Evolutionary conservation across 2,797 vertebrate species (phyloP), one percentile per base, ranked within the genome.

Genomic region (Gadopsis bispinosus): DNA sequence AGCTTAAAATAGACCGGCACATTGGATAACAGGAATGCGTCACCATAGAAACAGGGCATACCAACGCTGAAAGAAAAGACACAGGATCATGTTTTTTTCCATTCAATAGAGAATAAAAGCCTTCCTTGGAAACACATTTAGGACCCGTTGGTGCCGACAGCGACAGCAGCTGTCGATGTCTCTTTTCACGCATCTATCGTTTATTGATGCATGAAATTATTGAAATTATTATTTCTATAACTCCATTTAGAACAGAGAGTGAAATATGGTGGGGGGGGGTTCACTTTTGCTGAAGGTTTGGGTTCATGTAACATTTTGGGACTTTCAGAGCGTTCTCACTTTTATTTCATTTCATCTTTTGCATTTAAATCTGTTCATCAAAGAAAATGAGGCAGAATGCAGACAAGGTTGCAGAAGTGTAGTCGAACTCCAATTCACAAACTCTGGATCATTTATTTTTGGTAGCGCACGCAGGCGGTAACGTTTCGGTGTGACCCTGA

Each of bases 1-100:
- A 37, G 35, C 73, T 71, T 53, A 71, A 84, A 89, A 82, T 78
- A 87, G 67, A 62, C 17, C 20, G 5, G 56, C 14, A 26, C 4
- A 1, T 35, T 60, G 63, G 60, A 33, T 53, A 50, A 62, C 12
- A 45, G 0, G 9, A 60, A 61, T n/a, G 12, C 50, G 8, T 89
- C 45, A 35, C 85, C 83, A 86, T 82, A 67, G 76, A 75, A 88
- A 87, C 79, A 51, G 56, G 51, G n/a, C 67, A 50, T 54, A 62
- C 7, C 35, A 73, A 69, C 37, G 9, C 0, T 48, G 55, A 71
- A 45, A 51, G 54, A 19, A 78, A 50, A 76, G 35, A 65, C 17
- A 41, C 12, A 6, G n/a, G 22, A 65, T 63, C 35, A 1, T 59
- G 33, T 39, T 53, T 47, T 19, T 41, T 51, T 33, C 3, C 7